Evolutionary conservation across 2,888 invertebrate genomes (phyloP), one percentile per base, ranked within the genome.

Genomic region (Noctua comes): DNA sequence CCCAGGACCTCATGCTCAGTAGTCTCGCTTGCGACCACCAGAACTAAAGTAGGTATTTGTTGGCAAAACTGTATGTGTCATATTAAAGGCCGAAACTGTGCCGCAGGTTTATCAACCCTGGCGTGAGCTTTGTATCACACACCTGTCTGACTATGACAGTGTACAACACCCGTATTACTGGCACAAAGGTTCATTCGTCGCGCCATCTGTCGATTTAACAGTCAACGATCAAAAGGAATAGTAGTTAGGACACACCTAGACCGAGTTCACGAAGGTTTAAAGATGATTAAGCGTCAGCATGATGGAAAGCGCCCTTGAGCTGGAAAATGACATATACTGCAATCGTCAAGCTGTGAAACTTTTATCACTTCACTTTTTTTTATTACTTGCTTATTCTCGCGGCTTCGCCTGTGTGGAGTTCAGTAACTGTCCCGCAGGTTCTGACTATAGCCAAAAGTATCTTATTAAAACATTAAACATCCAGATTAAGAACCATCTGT

Each of bases 141-240:
- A 64, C 36, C 70, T 40, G 11, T 70, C 24, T 31, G 24, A 40
- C 36, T 70, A n/a, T 18, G 36, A 7, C 43, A 46, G 36, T 51
- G 31, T 40, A 57, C 43, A 51, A n/a, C 31, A 43, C 57, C 54
- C 46, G 71, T 70, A 57, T 79, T 77, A 68, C 54, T 70, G 21
- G 31, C 40, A 71, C 16, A 40, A 36, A 13, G 27, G 64, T 64
- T 11, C 64, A 11, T 48, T 11, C n/a, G 40, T 31, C 24, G 46
- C 21, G 24, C 24, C 24, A 54, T 80, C 70, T 40, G 46, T 70
- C 27, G 24, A 48, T 79, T 54, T 16, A 69, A 27, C 57, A 40
- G 54, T 21, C 48, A 7, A 79, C 36, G 21, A 48, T 71, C 21
- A 57, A 57, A 65, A 70, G 40, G 36, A 43, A 77, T 51, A 46